Evolutionary conservation across 1,140 invertebrate genomes (phyloP).

Genomic region (Brachionus rotundiformis): DNA sequence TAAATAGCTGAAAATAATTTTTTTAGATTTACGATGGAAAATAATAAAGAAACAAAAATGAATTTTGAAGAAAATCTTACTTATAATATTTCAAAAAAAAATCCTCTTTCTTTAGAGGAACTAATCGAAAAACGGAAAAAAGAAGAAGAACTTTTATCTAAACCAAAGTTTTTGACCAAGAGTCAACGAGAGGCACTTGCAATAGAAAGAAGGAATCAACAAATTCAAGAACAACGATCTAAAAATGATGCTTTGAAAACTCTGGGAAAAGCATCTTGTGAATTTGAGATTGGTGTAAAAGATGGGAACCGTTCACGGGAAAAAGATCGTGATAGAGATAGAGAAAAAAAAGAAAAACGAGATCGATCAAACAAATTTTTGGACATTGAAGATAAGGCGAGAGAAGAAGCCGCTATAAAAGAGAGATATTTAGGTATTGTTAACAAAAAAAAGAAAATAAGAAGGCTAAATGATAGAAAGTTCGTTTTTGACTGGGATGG

Average conservation of each 20-base stretch:
- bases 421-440: conserved; percentile 88
- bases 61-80: not conserved
- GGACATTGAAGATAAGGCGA: conserved; percentile 26
- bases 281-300: conserved; percentile 58
- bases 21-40: too few relatives aligned
- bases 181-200: conserved; percentile 88
- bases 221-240: conserved; percentile 72
- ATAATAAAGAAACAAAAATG: too few relatives aligned
- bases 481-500: conserved; percentile 99
- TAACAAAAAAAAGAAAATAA: conserved; percentile 84
- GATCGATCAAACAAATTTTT: conserved; percentile 28
- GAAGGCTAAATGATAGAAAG: conserved; percentile 93
- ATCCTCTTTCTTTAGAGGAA: conserved; percentile 90
- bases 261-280: conserved; percentile 68
- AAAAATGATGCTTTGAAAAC: conserved; percentile 74
- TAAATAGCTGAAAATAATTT: too few relatives aligned
- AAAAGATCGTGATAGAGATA: conserved; percentile 56
- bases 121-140: conserved; percentile 91
- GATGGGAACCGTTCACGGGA: conserved; percentile 61
- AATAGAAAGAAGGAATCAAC: conserved; percentile 80
- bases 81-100: not conserved
- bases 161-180: conserved; percentile 92
- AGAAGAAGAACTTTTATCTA: conserved; percentile 79
- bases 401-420: conserved; percentile 55
- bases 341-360: conserved; percentile 57